Conservation (phyloP, 2,888 invertebrate species). For the Lamellibrachia columna region DNA sequence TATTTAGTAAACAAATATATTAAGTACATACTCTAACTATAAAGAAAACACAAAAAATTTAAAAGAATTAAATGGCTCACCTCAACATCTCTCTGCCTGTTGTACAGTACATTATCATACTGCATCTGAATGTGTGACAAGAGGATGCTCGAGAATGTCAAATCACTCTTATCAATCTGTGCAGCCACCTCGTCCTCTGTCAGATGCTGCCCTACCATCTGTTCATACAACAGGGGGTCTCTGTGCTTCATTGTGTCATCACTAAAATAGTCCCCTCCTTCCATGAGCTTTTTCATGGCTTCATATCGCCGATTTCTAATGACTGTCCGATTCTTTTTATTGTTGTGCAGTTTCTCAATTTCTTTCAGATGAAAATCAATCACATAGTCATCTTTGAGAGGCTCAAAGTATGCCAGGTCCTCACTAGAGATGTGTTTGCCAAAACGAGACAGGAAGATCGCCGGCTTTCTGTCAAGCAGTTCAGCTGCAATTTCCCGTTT, state of each 20-base stretch:
- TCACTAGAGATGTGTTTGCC: slow-evolving; percentile 76
- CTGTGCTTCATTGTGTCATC: slow-evolving; percentile 93
- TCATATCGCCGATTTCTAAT: slow-evolving; percentile 82
- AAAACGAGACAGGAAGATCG: slow-evolving; percentile 80
- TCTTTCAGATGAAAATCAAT: slow-evolving; percentile 75
- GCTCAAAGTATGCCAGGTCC: slow-evolving; percentile 78
- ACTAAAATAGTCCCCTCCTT: slow-evolving; percentile 72
- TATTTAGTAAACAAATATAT: too few relatives aligned
- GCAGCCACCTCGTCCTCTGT: slow-evolving; percentile 78
- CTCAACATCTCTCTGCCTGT: slow-evolving; percentile 69
- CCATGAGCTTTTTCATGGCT: slow-evolving; percentile 79
- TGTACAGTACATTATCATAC: slow-evolving; percentile 74
- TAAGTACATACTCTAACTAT: too few relatives aligned
- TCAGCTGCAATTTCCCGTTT: slow-evolving; percentile 77
- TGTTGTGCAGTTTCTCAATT: slow-evolving; percentile 45
- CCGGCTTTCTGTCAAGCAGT: slow-evolving; percentile 74
- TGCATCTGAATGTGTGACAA: slow-evolving; percentile 79
- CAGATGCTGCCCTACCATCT: slow-evolving; percentile 86
- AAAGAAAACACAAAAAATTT: background rate
- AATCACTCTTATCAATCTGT: slow-evolving; percentile 54
- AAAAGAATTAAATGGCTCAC: slow-evolving; percentile 38
- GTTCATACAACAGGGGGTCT: slow-evolving; percentile 89
- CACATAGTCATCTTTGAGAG: slow-evolving; percentile 69
- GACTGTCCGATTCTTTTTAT: slow-evolving; percentile 42
- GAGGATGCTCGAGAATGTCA: slow-evolving; percentile 77